These are phyloP conservation scores for Melinaea menophilus DNA, from an alignment of 2,888 invertebrate genomes.

Conservation along the genomic window DNA sequence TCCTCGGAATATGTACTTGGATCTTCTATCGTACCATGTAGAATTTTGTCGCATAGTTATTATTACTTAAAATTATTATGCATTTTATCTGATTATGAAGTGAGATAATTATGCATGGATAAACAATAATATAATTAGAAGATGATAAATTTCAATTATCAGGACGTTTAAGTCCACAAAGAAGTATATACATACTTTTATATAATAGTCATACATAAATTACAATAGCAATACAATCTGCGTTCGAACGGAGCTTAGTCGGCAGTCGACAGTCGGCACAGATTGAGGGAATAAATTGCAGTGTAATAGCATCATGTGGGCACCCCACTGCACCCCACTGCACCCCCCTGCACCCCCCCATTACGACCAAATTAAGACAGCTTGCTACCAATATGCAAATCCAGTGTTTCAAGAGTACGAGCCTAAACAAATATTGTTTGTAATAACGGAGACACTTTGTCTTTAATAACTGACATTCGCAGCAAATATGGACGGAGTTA, in stretches of 20 bases:
- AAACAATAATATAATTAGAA: too few species aligned
- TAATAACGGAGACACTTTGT: constrained; percentile 43
- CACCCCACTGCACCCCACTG: constrained; percentile 26
- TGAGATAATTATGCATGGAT: too few species aligned
- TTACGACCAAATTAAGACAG: constrained; percentile 73
- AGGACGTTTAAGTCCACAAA: too few species aligned
- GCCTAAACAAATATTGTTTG: constrained; percentile 60
- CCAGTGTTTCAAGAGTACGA: constrained; percentile 39
- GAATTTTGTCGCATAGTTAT: neutral
- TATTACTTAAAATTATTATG: too few species aligned
- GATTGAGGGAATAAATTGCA: constrained; percentile 72
- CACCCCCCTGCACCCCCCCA: constrained; percentile 45
- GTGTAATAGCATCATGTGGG: constrained; percentile 62
- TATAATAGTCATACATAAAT: constrained; percentile 5
- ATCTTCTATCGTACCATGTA: constrained; percentile 5
- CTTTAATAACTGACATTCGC: constrained; percentile 40
- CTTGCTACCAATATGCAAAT: constrained; percentile 74
- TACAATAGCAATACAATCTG: constrained; percentile 25
- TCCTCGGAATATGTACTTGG: constrained; percentile 35
- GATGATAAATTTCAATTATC: too few species aligned
- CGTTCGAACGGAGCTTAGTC: constrained; percentile 33
- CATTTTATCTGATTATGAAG: too few species aligned
- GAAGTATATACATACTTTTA: neutral
- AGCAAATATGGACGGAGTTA: constrained; percentile 31
- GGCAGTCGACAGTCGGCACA: constrained; percentile 38